Percentiles rank a stretch among this genome's conserved stretches.
phyloP scores from a whole-genome alignment of 2,113 vertebrate genomes.

The Asarcornis scutulata region DNA sequence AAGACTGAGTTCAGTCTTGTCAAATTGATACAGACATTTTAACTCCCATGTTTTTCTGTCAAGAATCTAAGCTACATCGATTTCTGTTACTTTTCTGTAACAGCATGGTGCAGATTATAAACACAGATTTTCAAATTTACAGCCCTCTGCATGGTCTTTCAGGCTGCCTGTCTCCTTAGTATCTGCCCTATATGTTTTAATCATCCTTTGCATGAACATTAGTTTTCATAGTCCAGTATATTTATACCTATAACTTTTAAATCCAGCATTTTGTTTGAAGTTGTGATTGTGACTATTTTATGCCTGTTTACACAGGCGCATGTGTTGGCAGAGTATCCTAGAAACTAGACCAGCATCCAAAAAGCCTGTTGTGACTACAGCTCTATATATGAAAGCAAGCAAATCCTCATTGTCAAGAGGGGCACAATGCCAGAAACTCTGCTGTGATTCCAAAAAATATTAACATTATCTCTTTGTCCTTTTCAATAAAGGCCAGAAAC shows the following conservation, averaged over 20 bases:
- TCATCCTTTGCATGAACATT: background rate
- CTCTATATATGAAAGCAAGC: background rate
- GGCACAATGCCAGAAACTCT: background rate
- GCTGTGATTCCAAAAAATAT: background rate
- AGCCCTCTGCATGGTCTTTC: background rate
- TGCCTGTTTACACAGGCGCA: background rate
- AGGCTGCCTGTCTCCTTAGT: background rate
- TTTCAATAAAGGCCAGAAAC: background rate
- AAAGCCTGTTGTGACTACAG: conserved; percentile 4
- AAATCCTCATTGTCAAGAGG: conserved; percentile 3
- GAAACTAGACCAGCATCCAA: conserved; percentile 30
- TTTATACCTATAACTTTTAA: background rate
- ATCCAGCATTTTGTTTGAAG: background rate
- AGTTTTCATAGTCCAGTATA: background rate
- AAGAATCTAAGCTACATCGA: background rate
- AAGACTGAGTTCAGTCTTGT: background rate
- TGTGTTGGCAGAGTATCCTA: conserved; percentile 34
- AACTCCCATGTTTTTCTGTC: background rate
- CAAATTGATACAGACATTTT: background rate
- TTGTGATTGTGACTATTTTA: background rate
- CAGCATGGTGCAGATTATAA: background rate
- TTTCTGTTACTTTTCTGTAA: background rate
- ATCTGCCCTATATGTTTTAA: background rate
- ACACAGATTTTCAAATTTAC: background rate
- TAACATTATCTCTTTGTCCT: background rate